phyloP scores from a whole-genome alignment of 2,113 vertebrate genomes.

The Hippocampus guttulatus region DNA sequence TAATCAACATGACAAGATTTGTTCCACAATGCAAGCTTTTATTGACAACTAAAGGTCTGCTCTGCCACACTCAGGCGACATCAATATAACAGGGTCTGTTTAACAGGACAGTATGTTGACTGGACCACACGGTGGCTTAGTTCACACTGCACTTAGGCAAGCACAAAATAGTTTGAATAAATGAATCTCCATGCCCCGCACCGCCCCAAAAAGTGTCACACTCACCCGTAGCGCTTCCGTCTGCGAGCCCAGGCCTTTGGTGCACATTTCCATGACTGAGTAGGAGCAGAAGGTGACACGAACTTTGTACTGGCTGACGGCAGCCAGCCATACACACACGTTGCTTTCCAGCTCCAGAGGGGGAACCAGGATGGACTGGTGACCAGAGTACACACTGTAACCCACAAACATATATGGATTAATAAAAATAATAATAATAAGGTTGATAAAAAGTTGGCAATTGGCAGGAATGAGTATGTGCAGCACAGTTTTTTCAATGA shows the following conservation, averaged over 20 bases:
- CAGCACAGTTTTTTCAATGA: too few species aligned
- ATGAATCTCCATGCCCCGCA: too few species aligned
- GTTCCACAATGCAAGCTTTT: too few species aligned
- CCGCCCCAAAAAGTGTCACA: neutral
- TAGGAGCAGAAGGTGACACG: slow-evolving; percentile 95
- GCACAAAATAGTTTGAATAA: too few species aligned
- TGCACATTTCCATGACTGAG: slow-evolving; percentile 98
- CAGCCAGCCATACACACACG: slow-evolving; percentile 86
- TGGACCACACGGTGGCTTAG: too few species aligned
- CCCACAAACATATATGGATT: neutral
- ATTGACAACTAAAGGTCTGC: too few species aligned
- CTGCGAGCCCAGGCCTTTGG: slow-evolving; percentile 88
- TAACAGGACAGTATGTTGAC: too few species aligned
- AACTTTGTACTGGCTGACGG: slow-evolving; percentile 93
- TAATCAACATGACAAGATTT: too few species aligned
- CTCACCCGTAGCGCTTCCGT: slow-evolving; percentile 84
- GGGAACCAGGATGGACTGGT: slow-evolving; percentile 92
- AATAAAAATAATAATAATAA: neutral
- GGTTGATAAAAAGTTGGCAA: neutral
- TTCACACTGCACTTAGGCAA: too few species aligned
- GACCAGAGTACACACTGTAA: slow-evolving; percentile 81
- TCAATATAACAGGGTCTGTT: too few species aligned
- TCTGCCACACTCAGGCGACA: too few species aligned
- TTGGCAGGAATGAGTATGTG: too few species aligned
- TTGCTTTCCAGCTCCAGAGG: slow-evolving; percentile 93